Percentiles rank a stretch among this genome's conserved stretches.
Evolutionary conservation across 2,113 vertebrate species (phyloP).

Genomic region (Dicaeum eximium): DNA sequence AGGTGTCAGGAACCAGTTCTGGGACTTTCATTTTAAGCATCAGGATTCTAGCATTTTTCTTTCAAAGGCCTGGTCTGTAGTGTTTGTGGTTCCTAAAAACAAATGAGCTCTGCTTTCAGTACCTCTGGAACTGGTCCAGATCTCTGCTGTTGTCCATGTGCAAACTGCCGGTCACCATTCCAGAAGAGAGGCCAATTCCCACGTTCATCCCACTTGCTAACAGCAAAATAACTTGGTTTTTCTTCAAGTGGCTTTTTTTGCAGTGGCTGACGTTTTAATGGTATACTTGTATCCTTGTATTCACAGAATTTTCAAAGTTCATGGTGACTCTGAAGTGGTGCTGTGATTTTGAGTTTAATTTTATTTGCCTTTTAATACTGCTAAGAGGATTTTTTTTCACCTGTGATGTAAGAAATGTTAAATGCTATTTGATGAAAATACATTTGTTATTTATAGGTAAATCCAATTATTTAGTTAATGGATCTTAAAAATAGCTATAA

Average conservation of each 20-base stretch:
- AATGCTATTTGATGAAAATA: slow-evolving; percentile 16
- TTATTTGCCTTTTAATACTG: slow-evolving; percentile 23
- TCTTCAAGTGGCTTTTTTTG: not conserved
- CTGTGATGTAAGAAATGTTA: slow-evolving; percentile 51
- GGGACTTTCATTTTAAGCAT: not conserved
- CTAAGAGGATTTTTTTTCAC: slow-evolving; percentile 55
- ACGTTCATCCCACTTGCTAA: not conserved
- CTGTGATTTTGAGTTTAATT: not conserved
- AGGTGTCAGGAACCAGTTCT: not conserved
- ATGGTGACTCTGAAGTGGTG: not conserved
- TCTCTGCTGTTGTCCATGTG: not conserved
- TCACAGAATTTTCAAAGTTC: not conserved
- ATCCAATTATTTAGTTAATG: slow-evolving; percentile 51
- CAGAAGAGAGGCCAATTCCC: not conserved
- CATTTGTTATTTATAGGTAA: slow-evolving; percentile 58
- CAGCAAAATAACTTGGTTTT: not conserved
- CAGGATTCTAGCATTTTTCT: not conserved
- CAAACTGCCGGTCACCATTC: not conserved
- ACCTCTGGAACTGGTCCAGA: not conserved
- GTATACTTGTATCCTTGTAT: not conserved
- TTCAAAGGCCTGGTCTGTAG: not conserved
- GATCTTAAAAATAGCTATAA: slow-evolving; percentile 16
- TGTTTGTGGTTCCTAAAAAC: not conserved
- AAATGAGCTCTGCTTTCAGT: not conserved
- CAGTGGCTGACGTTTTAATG: not conserved